phyloP scores from a whole-genome alignment of 2,888 invertebrate genomes.

The Chrysodeixis includens region DNA sequence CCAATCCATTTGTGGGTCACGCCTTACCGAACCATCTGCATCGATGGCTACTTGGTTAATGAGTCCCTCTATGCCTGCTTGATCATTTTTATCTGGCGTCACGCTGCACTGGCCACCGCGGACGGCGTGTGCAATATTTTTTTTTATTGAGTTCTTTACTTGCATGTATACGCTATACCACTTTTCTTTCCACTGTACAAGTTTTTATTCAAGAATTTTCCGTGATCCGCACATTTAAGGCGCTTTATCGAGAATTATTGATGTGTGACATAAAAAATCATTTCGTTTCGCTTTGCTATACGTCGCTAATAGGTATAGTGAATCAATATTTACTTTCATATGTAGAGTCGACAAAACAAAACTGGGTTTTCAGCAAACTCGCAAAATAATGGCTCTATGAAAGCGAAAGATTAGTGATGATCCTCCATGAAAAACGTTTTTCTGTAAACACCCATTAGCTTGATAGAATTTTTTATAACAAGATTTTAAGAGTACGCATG shows the following conservation, averaged over 20 bases:
- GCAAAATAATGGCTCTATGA: neutral
- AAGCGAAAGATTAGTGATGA: neutral
- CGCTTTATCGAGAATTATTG: constrained; percentile 66
- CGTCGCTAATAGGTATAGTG: constrained; percentile 72
- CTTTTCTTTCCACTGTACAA: constrained; percentile 77
- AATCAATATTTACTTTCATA: constrained; percentile 85
- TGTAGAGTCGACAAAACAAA: constrained; percentile 66
- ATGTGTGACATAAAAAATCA: constrained; percentile 65
- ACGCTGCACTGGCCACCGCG: constrained; percentile 78
- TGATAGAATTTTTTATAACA: neutral
- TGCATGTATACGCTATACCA: constrained; percentile 71
- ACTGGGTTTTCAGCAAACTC: neutral
- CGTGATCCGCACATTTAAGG: constrained; percentile 70
- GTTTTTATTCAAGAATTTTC: constrained; percentile 70
- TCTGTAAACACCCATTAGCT: neutral
- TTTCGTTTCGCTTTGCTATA: constrained; percentile 62
- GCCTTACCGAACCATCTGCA: constrained; percentile 75
- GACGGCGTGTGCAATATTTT: constrained; percentile 76
- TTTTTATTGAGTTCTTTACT: constrained; percentile 70
- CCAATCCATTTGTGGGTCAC: constrained; percentile 88
- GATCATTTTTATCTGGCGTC: constrained; percentile 87
- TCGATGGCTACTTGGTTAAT: constrained; percentile 83
- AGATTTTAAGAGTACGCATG: neutral
- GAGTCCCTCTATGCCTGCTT: constrained; percentile 75
- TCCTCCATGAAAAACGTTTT: neutral